phyloP scores from a whole-genome alignment of 2,797 vertebrate genomes.

The Sebastes steindachneri region DNA sequence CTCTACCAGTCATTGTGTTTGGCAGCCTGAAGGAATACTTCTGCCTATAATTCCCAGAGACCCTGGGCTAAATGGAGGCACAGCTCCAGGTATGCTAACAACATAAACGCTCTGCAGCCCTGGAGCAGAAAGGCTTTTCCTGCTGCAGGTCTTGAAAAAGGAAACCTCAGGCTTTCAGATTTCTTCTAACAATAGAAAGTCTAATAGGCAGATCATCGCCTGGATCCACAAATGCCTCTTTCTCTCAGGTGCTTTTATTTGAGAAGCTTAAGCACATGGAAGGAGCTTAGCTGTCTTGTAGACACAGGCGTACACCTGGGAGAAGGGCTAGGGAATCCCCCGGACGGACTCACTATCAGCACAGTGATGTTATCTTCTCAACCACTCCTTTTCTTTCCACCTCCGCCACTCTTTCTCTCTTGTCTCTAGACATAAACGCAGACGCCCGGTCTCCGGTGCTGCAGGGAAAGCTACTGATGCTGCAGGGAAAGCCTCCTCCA shows the following conservation, averaged over 20 bases:
- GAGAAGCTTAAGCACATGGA: constrained; percentile 61
- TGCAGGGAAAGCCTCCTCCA: constrained; percentile 26
- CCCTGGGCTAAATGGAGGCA: constrained; percentile 35
- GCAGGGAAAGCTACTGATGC: constrained; percentile 32
- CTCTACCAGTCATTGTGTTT: background rate
- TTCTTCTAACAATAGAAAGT: constrained; percentile 58
- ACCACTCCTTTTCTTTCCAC: constrained; percentile 29
- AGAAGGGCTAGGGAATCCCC: constrained; percentile 48
- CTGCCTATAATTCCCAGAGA: constrained; percentile 24
- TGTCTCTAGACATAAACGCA: constrained; percentile 49
- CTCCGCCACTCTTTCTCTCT: constrained; percentile 21
- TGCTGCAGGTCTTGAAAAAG: constrained; percentile 51
- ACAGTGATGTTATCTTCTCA: constrained; percentile 47
- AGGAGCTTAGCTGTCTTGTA: constrained; percentile 60
- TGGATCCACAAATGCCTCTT: constrained; percentile 49
- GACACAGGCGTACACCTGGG: constrained; percentile 47
- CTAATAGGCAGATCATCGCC: constrained; percentile 59
- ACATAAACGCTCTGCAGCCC: constrained; percentile 64
- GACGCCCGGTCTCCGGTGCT: constrained; percentile 11
- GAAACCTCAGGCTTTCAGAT: constrained; percentile 60
- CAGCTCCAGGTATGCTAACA: constrained; percentile 72
- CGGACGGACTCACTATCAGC: constrained; percentile 37
- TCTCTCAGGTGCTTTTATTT: constrained; percentile 58
- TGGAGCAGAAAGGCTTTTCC: constrained; percentile 57
- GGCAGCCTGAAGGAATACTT: constrained; percentile 3